Conservation (phyloP, 1,140 invertebrate species). For the Lutraria rhynchaena region DNA sequence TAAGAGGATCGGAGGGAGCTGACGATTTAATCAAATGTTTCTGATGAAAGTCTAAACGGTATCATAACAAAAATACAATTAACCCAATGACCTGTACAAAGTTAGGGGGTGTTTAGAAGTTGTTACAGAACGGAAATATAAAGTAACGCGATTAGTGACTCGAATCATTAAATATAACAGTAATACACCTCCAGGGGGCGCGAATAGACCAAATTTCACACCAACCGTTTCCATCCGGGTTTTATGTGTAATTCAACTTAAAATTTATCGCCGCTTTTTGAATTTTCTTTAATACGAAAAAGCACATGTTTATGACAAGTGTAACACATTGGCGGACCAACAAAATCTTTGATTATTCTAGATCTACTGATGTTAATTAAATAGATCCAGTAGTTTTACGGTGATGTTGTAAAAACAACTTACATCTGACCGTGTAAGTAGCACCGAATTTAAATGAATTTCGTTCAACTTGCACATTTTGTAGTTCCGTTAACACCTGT, state of each 20-base stretch:
- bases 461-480: too few relatives aligned
- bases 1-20: neutral
- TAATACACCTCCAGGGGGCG: neutral
- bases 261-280: neutral
- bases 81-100: neutral
- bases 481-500: too few relatives aligned
- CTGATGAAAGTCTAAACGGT: neutral
- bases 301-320: conserved; percentile 15
- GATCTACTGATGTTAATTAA: neutral
- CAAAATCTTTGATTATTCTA: neutral
- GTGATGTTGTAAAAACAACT: too few relatives aligned
- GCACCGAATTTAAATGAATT: too few relatives aligned
- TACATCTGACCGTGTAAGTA: too few relatives aligned
- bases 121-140: conserved; percentile 22
- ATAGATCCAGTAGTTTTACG: conserved; percentile 8
- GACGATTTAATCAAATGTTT: neutral
- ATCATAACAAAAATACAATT: neutral
- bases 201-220: conserved; percentile 39
- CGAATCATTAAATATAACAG: conserved; percentile 3
- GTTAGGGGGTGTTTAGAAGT: neutral
- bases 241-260: conserved; percentile 18
- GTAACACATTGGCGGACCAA: neutral
- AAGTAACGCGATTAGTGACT: neutral
- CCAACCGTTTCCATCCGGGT: conserved; percentile 20
- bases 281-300: neutral